Evolutionary conservation across 1,140 invertebrate species (phyloP).

Genomic region (Panagrolaimus sp.): DNA sequence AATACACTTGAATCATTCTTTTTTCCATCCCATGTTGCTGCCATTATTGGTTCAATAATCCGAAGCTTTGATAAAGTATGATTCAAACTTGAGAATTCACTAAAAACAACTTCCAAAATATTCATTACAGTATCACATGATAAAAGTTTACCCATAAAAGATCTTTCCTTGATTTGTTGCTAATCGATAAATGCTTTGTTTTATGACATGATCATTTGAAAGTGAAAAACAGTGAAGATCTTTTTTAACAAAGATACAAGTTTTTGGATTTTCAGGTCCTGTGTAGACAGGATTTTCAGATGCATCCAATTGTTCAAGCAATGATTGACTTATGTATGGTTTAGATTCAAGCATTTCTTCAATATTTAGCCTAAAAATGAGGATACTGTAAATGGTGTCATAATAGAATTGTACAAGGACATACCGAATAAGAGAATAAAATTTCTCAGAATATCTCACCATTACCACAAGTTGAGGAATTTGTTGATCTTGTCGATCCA

Average conservation of each 20-base stretch:
- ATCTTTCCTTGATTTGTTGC: not conserved
- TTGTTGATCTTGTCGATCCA: not conserved
- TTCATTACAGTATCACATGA: not conserved
- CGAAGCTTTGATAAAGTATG: not conserved
- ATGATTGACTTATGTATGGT: not conserved
- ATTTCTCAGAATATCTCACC: not conserved
- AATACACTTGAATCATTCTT: not conserved
- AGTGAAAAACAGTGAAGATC: constrained; percentile 14
- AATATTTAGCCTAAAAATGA: not conserved
- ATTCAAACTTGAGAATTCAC: not conserved
- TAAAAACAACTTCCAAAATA: not conserved
- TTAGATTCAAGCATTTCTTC: not conserved
- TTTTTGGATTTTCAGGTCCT: not conserved
- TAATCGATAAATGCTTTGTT: not conserved
- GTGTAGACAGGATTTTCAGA: not conserved
- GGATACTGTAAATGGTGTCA: not conserved
- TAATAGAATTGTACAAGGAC: not conserved
- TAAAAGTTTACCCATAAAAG: not conserved
- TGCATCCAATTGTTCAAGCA: not conserved
- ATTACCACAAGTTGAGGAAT: not conserved
- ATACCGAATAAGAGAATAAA: not conserved
- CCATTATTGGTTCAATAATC: not conserved
- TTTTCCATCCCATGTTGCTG: not conserved
- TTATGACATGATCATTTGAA: not conserved
- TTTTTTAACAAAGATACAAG: not conserved